A percentile compares a stretch with the other conserved stretches of the same genome.
Evolutionary conservation across 2,888 invertebrate genomes (phyloP).

Genomic region (Cephus pygmeus): DNA sequence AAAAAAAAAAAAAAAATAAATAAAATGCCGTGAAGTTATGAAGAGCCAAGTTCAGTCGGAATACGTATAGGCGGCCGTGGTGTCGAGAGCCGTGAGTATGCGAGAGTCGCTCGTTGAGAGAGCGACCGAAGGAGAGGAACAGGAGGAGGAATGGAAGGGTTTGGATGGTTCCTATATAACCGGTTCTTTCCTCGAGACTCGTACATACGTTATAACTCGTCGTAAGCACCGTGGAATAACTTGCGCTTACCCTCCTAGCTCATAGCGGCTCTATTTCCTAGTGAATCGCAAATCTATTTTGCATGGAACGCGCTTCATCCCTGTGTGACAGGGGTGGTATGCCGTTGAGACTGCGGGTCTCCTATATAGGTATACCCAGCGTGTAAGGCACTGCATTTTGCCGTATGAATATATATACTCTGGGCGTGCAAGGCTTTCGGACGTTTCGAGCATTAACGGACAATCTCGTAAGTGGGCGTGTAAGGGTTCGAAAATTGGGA

Average conservation of each 20-base stretch:
- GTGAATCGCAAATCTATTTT: constrained; percentile 28
- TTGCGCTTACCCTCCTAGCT: not conserved
- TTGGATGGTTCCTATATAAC: constrained; percentile 49
- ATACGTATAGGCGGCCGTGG: constrained; percentile 33
- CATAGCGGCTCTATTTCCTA: not conserved
- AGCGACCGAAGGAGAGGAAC: constrained; percentile 10
- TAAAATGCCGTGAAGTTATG: not conserved
- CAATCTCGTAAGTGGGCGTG: constrained; percentile 66
- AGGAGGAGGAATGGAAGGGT: constrained; percentile 30
- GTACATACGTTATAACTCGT: constrained; percentile 21
- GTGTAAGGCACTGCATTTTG: not conserved
- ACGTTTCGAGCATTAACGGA: constrained; percentile 61
- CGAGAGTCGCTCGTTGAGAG: constrained; percentile 17
- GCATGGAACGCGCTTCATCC: constrained; percentile 15
- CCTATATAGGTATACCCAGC: not conserved
- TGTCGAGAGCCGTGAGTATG: constrained; percentile 40
- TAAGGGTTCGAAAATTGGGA: constrained; percentile 65
- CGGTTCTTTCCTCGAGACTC: constrained; percentile 45
- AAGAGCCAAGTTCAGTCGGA: not conserved
- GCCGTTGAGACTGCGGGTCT: not conserved
- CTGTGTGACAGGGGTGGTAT: not conserved
- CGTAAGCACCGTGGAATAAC: not conserved
- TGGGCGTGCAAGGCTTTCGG: not conserved
- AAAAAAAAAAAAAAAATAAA: not conserved
- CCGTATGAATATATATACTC: not conserved